Evolutionary conservation across 2,888 invertebrate genomes (phyloP).

Genomic region (Conchocele bisecta): DNA sequence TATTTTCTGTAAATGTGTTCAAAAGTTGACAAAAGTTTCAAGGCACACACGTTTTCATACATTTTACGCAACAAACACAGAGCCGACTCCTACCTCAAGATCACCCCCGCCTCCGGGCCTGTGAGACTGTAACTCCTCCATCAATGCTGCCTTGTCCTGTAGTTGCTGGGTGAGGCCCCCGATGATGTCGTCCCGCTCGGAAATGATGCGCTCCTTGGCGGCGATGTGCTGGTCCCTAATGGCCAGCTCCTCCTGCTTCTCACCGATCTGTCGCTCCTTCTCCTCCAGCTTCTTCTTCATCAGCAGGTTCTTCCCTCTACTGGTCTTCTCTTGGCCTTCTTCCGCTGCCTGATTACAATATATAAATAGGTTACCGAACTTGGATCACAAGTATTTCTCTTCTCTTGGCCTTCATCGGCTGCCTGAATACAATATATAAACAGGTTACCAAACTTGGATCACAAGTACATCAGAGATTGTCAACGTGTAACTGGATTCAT

Average conservation of each 20-base stretch:
- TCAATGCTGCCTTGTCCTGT: conserved; percentile 81
- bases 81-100: conserved; percentile 38
- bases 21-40: no score
- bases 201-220: conserved; percentile 74
- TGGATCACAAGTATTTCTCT: not conserved
- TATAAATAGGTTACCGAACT: no score
- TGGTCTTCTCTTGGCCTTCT: conserved; percentile 58
- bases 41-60: no score
- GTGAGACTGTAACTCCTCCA: conserved; percentile 66
- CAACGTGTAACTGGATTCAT: no score
- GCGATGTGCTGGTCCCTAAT: conserved; percentile 68
- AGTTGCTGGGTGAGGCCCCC: conserved; percentile 84
- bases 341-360: conserved; percentile 34
- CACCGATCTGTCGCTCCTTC: conserved; percentile 71
- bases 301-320: conserved; percentile 77
- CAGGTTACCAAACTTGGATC: no score
- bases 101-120: conserved; percentile 30
- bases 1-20: no score
- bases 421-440: no score
- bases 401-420: not conserved
- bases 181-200: conserved; percentile 80
- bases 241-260: conserved; percentile 69
- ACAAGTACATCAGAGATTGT: no score
- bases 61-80: no score
- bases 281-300: conserved; percentile 81